phyloP scores from a whole-genome alignment of 2,113 vertebrate species.

The Tenrec ecaudatus region DNA sequence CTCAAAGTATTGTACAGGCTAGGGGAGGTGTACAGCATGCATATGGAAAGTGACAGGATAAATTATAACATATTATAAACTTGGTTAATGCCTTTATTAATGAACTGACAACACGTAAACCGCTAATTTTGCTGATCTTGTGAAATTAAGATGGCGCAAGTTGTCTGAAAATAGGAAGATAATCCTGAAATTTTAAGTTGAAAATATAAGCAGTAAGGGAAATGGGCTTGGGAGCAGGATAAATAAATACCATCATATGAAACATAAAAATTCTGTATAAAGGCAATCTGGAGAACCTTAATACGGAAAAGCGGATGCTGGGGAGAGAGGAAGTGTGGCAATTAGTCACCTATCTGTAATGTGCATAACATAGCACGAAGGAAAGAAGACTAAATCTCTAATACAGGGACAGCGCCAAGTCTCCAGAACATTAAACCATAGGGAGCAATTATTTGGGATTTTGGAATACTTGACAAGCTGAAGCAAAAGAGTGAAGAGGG shows the following conservation, averaged over 20 bases:
- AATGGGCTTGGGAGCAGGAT: not conserved
- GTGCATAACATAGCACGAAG: not conserved
- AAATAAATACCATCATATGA: not conserved
- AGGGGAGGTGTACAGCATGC: not conserved
- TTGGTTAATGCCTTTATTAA: slow-evolving; percentile 48
- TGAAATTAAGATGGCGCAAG: slow-evolving; percentile 40
- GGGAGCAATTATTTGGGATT: not conserved
- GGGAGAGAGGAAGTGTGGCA: not conserved
- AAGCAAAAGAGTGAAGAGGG: slow-evolving; percentile 10
- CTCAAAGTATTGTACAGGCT: not conserved
- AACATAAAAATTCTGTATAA: not conserved
- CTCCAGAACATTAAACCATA: not conserved
- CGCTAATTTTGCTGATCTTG: not conserved
- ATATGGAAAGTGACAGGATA: slow-evolving; percentile 46
- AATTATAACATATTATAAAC: slow-evolving; percentile 19
- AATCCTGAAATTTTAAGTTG: not conserved
- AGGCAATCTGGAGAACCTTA: not conserved
- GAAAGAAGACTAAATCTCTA: not conserved
- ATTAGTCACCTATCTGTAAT: not conserved
- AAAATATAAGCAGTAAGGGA: not conserved
- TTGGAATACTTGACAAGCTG: slow-evolving; percentile 14
- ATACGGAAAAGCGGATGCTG: not conserved
- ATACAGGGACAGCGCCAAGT: not conserved
- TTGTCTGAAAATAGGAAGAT: slow-evolving; percentile 11
- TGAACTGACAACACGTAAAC: slow-evolving; percentile 58